Evolutionary conservation across 92 coral and sea anemone genomes (phyloP), one percentile per base, ranked within the genome.

Genomic region (Porites evermanni): DNA sequence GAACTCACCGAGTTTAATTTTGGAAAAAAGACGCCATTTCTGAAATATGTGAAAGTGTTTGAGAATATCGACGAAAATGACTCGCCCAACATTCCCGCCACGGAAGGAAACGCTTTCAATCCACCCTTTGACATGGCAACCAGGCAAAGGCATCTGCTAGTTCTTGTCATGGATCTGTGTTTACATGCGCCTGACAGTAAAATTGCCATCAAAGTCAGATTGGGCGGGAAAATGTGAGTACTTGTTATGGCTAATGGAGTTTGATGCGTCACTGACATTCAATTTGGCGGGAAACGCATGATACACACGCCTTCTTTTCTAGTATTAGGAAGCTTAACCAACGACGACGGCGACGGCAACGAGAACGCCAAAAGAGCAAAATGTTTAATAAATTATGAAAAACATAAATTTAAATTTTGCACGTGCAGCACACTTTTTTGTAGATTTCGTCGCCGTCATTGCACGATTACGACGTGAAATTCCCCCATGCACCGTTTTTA

Each of bases 181-280:
- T 78, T 95, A 79, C 94, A 94, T 38, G 98, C 98, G 26, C 98
- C 98, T 23, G 97, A 95, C 88, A 88, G 95, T 0, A 94, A 92
- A 67, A 91, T 95, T n/a, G 89, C 93, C 65, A 95, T 95, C 72
- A 90, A 92, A 32, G 94, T 90, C 19, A 86, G 98, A 68, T 94
- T 95, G 26, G 98, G 98, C 14, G 98, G 98, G 53, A 95, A 95
- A 91, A 91, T 95, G 98, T 95, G 60, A 92, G 98, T 91, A 53
- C 20, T 24, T 17, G 21, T 8, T 52, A 14, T 16, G 71, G 71
- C 6, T 69, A 2, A 7, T 16, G 10, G 0, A 18, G 11, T 18
- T 20, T 47, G 75, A 12, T 26, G 6, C n/a, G 53, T 16, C 38
- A 16, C 59, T 24, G 64, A 52, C 0, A 52, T 18, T 73, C 56